These are phyloP conservation scores for Archips crataeganus DNA, from an alignment of 2,888 invertebrate species.

Conservation along the genomic window DNA sequence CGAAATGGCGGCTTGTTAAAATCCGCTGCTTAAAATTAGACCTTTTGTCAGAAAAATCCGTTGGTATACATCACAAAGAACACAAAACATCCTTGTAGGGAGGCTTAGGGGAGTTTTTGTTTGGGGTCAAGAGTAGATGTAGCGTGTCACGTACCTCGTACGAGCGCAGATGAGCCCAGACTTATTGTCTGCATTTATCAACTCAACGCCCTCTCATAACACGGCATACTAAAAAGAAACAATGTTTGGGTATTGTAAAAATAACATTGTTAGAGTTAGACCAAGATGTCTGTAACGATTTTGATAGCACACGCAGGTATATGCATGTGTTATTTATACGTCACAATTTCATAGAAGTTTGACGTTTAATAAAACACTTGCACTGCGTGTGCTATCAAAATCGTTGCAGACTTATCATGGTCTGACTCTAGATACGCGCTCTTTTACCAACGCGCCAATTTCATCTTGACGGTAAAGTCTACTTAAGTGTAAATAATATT, in stretches of 20 bases:
- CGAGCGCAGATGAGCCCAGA: constrained; percentile 36
- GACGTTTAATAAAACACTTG: too few relatives aligned
- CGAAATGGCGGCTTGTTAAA: constrained; percentile 3
- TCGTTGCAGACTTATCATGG: too few relatives aligned
- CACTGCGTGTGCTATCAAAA: too few relatives aligned
- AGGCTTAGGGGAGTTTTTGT: constrained; percentile 38
- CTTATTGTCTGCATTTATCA: constrained; percentile 43
- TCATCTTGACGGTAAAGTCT: not conserved
- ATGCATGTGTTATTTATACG: too few relatives aligned
- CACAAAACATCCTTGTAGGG: constrained; percentile 32
- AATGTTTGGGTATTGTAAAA: constrained; percentile 20
- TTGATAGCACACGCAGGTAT: too few relatives aligned
- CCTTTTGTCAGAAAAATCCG: constrained; percentile 29
- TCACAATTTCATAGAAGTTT: too few relatives aligned
- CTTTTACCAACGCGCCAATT: not conserved
- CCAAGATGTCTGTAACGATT: too few relatives aligned
- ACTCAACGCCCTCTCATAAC: constrained; percentile 40
- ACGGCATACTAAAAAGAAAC: constrained; percentile 34
- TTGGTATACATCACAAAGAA: constrained; percentile 26
- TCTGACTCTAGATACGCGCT: not conserved
- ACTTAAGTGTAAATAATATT: not conserved
- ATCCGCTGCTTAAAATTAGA: constrained; percentile 16
- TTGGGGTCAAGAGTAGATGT: constrained; percentile 40
- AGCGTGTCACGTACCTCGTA: constrained; percentile 36
- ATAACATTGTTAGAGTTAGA: constrained; percentile 4